These are phyloP conservation scores for Patagioenas fasciata DNA, from an alignment of 2,113 vertebrate genomes.

Conservation along the genomic window DNA sequence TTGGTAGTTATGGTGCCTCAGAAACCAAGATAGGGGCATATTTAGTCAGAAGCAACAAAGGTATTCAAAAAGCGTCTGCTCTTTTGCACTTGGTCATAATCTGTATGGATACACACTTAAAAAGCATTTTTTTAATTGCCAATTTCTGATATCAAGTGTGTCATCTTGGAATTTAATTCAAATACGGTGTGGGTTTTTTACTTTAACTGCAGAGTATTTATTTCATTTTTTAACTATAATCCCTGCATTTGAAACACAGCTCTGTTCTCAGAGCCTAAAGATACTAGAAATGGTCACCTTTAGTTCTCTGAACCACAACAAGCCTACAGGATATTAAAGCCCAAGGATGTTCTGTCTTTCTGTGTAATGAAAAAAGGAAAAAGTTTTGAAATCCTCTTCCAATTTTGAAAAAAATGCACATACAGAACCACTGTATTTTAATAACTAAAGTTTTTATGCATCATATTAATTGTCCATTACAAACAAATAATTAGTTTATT, in stretches of 20 bases:
- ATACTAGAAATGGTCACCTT: neutral
- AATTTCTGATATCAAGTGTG: neutral
- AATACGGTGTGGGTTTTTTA: neutral
- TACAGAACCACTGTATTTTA: neutral
- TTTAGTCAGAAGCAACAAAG: neutral
- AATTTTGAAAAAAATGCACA: neutral
- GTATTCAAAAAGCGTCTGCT: neutral
- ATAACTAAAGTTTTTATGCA: neutral
- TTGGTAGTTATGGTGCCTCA: neutral
- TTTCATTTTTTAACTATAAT: neutral
- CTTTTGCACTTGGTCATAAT: neutral
- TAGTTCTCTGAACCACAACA: neutral
- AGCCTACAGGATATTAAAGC: neutral
- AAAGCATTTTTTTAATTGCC: neutral
- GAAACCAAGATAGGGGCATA: accelerated
- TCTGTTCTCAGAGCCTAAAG: neutral
- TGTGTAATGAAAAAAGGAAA: neutral
- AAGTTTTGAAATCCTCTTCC: neutral
- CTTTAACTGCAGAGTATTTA: neutral
- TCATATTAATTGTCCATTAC: conserved; percentile 4
- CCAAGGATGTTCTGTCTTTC: neutral
- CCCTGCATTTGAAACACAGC: neutral
- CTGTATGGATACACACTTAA: neutral
- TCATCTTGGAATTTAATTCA: neutral
- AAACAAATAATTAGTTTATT: conserved; percentile 31